Evolutionary conservation across 2,888 invertebrate genomes (phyloP).

Genomic region (Lydus trimaculatus): DNA sequence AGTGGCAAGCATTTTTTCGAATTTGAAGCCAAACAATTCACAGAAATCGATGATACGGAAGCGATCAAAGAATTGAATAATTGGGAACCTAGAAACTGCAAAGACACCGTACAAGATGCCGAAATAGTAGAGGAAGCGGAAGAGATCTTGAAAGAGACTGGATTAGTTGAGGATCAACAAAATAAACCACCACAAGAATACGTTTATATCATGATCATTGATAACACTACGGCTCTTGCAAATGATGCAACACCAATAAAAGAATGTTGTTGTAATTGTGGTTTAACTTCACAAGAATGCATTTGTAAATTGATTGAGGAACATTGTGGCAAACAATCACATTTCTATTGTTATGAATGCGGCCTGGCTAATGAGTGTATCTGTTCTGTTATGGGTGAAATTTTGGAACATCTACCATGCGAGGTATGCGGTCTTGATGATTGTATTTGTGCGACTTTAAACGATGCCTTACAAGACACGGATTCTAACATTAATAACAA

Average conservation of each 20-base stretch:
- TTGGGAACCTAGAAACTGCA: slow-evolving; percentile 36
- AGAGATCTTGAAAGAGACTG: too few relatives aligned
- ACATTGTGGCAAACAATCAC: neutral
- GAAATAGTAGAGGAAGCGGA: too few relatives aligned
- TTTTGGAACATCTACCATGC: neutral
- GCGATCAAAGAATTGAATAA: slow-evolving; percentile 35
- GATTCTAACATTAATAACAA: too few relatives aligned
- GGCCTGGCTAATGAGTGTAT: neutral
- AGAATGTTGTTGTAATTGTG: neutral
- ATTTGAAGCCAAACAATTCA: slow-evolving; percentile 20
- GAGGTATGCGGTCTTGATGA: neutral
- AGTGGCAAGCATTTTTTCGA: slow-evolving; percentile 31
- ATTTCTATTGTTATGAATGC: neutral
- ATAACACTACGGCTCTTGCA: neutral
- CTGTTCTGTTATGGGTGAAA: neutral
- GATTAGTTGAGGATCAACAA: too few relatives aligned
- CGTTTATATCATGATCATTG: too few relatives aligned
- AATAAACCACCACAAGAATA: too few relatives aligned
- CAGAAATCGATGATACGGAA: slow-evolving; percentile 5
- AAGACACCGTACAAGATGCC: too few relatives aligned
- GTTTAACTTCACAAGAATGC: neutral
- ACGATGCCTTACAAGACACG: too few relatives aligned
- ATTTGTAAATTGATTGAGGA: too few relatives aligned
- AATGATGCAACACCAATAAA: too few relatives aligned
- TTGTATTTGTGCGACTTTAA: neutral